Conservation (phyloP, 2,888 invertebrate genomes). For the Cephus spinipes region DNA sequence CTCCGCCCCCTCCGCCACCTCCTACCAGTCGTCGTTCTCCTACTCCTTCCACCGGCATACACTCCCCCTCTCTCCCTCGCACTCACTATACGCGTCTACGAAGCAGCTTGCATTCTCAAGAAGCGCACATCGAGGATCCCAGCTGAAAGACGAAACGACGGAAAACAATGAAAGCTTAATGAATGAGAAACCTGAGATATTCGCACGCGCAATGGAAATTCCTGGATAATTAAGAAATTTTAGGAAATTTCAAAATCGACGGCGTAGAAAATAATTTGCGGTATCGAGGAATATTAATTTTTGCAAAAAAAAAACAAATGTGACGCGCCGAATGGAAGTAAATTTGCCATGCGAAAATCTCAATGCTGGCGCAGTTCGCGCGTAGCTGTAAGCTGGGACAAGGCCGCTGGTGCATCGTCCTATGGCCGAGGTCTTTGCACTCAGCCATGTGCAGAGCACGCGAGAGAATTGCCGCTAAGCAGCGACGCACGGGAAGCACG, state of each 20-base stretch:
- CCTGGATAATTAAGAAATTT: too few relatives aligned
- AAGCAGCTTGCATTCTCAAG: not conserved
- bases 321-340: accelerated
- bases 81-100: conserved; percentile 19
- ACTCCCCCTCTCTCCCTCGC: conserved; percentile 25
- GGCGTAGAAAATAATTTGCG: too few relatives aligned
- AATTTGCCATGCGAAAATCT: too few relatives aligned
- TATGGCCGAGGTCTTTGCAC: conserved; percentile 51
- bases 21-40: not conserved
- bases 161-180: too few relatives aligned
- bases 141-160: too few relatives aligned
- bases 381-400: conserved; percentile 49
- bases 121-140: not conserved
- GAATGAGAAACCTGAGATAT: too few relatives aligned
- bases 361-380: too few relatives aligned
- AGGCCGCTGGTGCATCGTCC: conserved; percentile 61
- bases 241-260: too few relatives aligned
- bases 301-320: too few relatives aligned
- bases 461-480: conserved; percentile 21
- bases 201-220: too few relatives aligned
- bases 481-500: conserved; percentile 7
- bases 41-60: not conserved
- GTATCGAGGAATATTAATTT: too few relatives aligned
- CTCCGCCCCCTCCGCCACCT: not conserved
- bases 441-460: conserved; percentile 24